Base-by-base conservation (phyloP, 2,797 vertebrate genomes). In the Pipistrellus nathusii region DNA sequence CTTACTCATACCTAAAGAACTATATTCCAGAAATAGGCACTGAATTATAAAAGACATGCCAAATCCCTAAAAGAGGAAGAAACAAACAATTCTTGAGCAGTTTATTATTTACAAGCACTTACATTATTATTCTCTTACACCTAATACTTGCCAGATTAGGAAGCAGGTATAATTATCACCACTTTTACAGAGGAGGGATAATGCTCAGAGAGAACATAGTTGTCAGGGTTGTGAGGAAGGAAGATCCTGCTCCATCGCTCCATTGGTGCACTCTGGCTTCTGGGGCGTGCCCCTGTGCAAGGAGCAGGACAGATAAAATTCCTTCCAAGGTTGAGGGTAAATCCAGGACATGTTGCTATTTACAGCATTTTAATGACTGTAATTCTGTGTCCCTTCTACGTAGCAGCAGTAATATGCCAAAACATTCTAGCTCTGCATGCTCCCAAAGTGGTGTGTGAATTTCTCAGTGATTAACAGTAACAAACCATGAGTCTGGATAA, bases 291-390 rank as follows among this genome's bases (percentile, higher is more conserved):
- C 6, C n/a, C 75, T 11, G 1, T 35, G n/a, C 76, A 25, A 17
- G 71, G 35, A 44, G 55, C 13, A 46, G 71, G 41, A 10, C 3
- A 8, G 8, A 80, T 1, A 35, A 32, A 35, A 32, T 30, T 30
- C 76, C 76, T 83, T 76, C 72, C 25, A 20, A 92, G 72, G 59
- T n/a, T 30, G 11, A 0, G 9, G n/a, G 51, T 73, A 55, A 88
- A 81, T 41, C 76, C 46, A 75, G 91, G 73, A 62, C 51, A 30
- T 10, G 1, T 0, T 69, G 75, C 88, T 92, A 93, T 68, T 93
- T 72, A 78, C 18, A 62, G 95, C 80, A 41, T 68, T 68, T 84
- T 93, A 92, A 88, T 90, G 88, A 93, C 96, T 92, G 64, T 38
- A 57, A 71, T 72, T 90, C 68, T 46, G 62, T 88, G 62, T 83